phyloP scores from a whole-genome alignment of 2,888 invertebrate species.

The Sphaeridia pumilis region DNA sequence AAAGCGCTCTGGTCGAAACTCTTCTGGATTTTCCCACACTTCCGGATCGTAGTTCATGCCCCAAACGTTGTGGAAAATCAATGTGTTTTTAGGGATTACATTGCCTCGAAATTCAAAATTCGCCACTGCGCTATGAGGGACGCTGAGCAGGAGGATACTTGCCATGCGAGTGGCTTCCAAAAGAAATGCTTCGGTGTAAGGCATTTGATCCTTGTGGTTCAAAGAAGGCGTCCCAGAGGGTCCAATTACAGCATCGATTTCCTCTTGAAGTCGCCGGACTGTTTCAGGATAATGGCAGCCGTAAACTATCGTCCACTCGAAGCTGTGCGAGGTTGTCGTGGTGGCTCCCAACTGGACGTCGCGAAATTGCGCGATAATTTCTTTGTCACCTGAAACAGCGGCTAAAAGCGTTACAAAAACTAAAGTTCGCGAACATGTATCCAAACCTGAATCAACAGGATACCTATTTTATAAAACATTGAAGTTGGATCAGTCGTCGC shows the following conservation, averaged over 20 bases:
- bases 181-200: background rate
- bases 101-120: background rate
- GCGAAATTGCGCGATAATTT: background rate
- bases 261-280: background rate
- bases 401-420: too few relatives aligned
- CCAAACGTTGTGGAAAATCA: background rate
- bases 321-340: background rate
- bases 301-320: background rate
- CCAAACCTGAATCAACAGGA: too few relatives aligned
- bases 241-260: background rate
- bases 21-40: too few relatives aligned
- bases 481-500: too few relatives aligned
- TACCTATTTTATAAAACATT: too few relatives aligned
- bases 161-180: background rate
- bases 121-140: background rate
- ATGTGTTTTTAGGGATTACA: background rate
- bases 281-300: background rate
- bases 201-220: background rate
- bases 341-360: background rate
- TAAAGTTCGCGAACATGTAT: too few relatives aligned
- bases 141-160: background rate
- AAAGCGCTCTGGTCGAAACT: too few relatives aligned
- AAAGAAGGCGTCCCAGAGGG: background rate
- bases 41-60: constrained; percentile 19
- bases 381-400: too few relatives aligned